Base-by-base conservation (phyloP, 92 coral and sea anemone species). In the Paragorgia papillata region DNA sequence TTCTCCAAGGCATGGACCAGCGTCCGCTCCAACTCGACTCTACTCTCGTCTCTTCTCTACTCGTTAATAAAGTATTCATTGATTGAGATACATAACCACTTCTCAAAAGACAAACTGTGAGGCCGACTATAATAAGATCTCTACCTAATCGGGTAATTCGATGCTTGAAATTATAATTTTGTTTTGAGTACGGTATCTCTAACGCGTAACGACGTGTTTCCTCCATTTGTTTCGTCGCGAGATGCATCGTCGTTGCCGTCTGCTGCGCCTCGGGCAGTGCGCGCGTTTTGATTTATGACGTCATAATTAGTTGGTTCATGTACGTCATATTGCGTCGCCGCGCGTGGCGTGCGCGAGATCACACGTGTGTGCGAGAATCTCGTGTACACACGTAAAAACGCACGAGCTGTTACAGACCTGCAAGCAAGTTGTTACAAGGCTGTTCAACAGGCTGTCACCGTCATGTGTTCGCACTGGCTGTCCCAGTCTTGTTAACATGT, bases 121-220 rank as follows among this genome's bases (percentile, higher is more conserved):
- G 18, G n/a, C 63, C 78, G 15, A 71, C 41, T 53, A 35, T 15
- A 14, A 71, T 71, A 19, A 71, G 64, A 5, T 71, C 50, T 32
- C 64, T 46, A 22, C 78, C 78, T 14, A 71, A 20, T 6, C 64
- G 48, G 2, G 64, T 71, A 15, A 53, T 49, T 22, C 64, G 26
- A 15, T 24, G 21, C 41, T 71, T 71, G 27, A 71, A 71, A 12
- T 71, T 71, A 1, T 32, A 19, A 28, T 71, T 71, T 32, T 71
- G 78, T 55, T 71, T 71, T 2, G 78, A 51, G 44, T 71, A 71
- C 30, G 78, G 78, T 1, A 71, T 39, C 17, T 71, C 78, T 25
- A 71, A 35, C 3, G 64, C 64, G 27, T 51, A 71, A 26, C 64
- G 20, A 14, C 9, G 30, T 33, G 3, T 71, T 34, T 31, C 31